Evolutionary conservation across 2,797 vertebrate species (phyloP), one percentile per base, ranked within the genome.

Genomic region (Liparis tanakae): DNA sequence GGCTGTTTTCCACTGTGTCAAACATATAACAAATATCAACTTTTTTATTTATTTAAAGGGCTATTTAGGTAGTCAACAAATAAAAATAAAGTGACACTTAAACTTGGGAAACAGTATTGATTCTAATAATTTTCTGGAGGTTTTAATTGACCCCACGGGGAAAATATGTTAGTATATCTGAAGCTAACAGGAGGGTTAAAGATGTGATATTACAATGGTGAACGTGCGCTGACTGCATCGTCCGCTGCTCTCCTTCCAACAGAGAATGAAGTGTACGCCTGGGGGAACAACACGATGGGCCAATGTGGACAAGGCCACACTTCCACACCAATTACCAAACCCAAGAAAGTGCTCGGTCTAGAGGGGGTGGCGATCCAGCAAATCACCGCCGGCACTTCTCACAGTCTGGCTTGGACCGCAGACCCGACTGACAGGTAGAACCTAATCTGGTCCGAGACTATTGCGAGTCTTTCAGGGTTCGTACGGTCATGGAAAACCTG

Each of bases 251-350:
- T 71, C 6, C 72, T 61, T 39, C 72, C 30, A 3, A 67, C 72
- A 96, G 95, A 96, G 76, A 96, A 96, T 72, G 95, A 96, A 88
- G 95, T 96, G 59, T 96, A 95, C 33, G 95, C 95, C 1, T 96
- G 95, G 95, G 95, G 95, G 4, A 96, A 96, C 90, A 96, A 96
- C 82, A 95, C 95, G 36, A 96, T 96, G 95, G 95, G 95, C 7
- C 95, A 96, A 79, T 96, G 95, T 81, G 95, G 95, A 14, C 95
- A 96, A 85, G 95, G 95, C 6, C 95, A 96, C 84, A 91, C 92
- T n/a, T 95, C 95, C 2, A 95, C 95, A 34, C 95, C 95, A 3
- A 92, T 96, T 67, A 94, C 95, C 78, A 96, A 94, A 91, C 95
- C 95, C 36, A 96, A 94, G 87, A 96, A 96, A 71, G 95, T 96